Percentiles rank a stretch among this genome's conserved stretches.
Conservation (phyloP, 1,140 invertebrate genomes). For the Aphidius gifuensis region DNA sequence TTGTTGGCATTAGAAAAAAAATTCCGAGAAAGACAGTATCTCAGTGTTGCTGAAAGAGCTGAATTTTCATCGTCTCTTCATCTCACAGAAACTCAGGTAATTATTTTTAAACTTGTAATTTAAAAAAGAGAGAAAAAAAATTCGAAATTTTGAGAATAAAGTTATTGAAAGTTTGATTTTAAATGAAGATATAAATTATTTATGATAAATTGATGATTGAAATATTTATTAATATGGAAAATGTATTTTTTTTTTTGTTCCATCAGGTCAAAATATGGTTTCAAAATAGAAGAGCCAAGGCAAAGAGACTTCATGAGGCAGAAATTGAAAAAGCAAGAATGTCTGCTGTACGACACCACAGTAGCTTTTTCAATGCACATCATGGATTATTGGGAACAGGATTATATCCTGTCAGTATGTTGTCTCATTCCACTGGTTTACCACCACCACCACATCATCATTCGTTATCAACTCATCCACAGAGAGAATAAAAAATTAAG, state of each 20-base stretch:
- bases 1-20: conserved; percentile 91
- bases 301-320: conserved; percentile 90
- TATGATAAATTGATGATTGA: background rate
- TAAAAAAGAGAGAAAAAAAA: background rate
- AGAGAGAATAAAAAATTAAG: conserved; percentile 39
- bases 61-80: conserved; percentile 93
- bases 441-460: conserved; percentile 31
- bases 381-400: conserved; percentile 42
- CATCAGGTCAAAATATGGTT: conserved; percentile 94
- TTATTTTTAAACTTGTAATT: background rate
- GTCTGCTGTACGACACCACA: conserved; percentile 62
- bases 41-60: conserved; percentile 93
- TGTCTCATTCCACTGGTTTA: conserved; percentile 40
- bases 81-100: conserved; percentile 91
- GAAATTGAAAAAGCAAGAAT: conserved; percentile 87
- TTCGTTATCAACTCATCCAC: conserved; percentile 39
- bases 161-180: background rate
- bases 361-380: conserved; percentile 51
- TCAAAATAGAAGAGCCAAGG: conserved; percentile 92
- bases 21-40: conserved; percentile 93
- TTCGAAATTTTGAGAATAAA: background rate
- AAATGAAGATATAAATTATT: background rate
- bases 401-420: conserved; percentile 46
- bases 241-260: conserved; percentile 32
- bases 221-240: background rate